Conservation (phyloP, 2,113 vertebrate species). For the Sinocyclocheilus anophthalmus region DNA sequence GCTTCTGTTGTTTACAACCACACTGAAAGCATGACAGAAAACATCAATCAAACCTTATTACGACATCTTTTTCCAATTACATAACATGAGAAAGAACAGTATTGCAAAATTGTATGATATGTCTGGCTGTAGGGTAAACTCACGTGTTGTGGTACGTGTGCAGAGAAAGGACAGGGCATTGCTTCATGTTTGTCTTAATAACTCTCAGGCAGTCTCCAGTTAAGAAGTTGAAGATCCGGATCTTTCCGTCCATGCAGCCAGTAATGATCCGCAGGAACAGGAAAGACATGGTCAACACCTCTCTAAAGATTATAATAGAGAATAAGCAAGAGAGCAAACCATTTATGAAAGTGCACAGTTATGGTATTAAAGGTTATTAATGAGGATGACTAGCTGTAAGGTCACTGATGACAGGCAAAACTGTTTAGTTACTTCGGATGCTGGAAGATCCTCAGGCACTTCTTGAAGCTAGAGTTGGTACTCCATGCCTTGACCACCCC, state of each 20-base stretch:
- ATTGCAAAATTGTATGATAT: not conserved
- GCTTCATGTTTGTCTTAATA: constrained; percentile 71
- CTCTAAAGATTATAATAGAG: constrained; percentile 69
- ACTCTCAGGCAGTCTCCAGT: constrained; percentile 82
- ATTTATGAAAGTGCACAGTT: not conserved
- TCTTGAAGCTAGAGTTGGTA: constrained; percentile 70
- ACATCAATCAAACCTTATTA: not conserved
- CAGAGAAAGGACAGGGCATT: constrained; percentile 78
- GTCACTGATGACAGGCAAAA: not conserved
- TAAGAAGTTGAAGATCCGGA: constrained; percentile 86
- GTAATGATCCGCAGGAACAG: constrained; percentile 86
- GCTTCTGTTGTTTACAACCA: constrained; percentile 79
- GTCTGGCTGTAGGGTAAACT: not conserved
- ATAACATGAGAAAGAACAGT: not conserved
- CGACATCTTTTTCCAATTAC: not conserved
- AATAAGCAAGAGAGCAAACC: not conserved
- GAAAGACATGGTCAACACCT: constrained; percentile 81
- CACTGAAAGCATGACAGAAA: constrained; percentile 67
- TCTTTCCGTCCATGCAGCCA: constrained; percentile 86
- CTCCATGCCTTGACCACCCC: constrained; percentile 86
- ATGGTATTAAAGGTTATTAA: not conserved
- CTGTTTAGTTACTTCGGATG: constrained; percentile 81
- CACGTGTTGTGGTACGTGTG: constrained; percentile 77
- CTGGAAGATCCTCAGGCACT: constrained; percentile 78
- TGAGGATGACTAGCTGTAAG: not conserved